Percentiles rank a stretch among this genome's conserved stretches.
phyloP scores from a whole-genome alignment of 2,888 invertebrate species.

The Philereme transversata region DNA sequence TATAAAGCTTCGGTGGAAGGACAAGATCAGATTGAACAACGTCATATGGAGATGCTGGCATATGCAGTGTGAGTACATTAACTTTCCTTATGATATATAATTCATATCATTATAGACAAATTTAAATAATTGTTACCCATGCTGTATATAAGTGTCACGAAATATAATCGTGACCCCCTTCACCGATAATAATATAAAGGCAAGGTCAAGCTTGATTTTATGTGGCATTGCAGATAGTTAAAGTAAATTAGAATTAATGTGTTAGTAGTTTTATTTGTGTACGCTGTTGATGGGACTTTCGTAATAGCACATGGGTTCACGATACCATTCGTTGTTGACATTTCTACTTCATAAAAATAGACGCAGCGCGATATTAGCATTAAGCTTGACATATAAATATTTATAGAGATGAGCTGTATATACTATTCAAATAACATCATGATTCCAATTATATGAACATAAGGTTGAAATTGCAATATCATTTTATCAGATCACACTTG shows the following conservation, averaged over 20 bases:
- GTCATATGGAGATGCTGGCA: conserved; percentile 99
- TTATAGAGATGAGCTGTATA: conserved; percentile 21
- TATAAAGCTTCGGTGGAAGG: conserved; percentile 97
- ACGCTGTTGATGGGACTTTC: conserved; percentile 13
- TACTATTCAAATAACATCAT: neutral
- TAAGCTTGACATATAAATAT: conserved; percentile 16
- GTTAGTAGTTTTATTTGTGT: conserved; percentile 6
- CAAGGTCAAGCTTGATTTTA: conserved; percentile 22
- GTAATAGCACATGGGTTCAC: conserved; percentile 16
- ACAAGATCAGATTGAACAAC: conserved; percentile 99
- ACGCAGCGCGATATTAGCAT: conserved; percentile 15
- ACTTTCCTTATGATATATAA: neutral
- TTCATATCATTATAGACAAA: neutral
- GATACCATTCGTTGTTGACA: conserved; percentile 23
- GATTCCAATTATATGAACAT: neutral
- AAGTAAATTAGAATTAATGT: neutral
- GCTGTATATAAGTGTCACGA: conserved; percentile 4
- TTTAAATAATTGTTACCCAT: neutral
- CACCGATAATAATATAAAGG: conserved; percentile 23
- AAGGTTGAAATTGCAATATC: neutral
- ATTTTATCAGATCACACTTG: neutral
- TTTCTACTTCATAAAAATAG: conserved; percentile 6
- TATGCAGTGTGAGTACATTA: conserved; percentile 94
- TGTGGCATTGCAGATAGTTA: conserved; percentile 6
- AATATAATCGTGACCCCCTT: conserved; percentile 35